A percentile compares a stretch with the other conserved stretches of the same genome.
phyloP scores from a whole-genome alignment of 1,140 invertebrate species.

The Physella acuta region DNA sequence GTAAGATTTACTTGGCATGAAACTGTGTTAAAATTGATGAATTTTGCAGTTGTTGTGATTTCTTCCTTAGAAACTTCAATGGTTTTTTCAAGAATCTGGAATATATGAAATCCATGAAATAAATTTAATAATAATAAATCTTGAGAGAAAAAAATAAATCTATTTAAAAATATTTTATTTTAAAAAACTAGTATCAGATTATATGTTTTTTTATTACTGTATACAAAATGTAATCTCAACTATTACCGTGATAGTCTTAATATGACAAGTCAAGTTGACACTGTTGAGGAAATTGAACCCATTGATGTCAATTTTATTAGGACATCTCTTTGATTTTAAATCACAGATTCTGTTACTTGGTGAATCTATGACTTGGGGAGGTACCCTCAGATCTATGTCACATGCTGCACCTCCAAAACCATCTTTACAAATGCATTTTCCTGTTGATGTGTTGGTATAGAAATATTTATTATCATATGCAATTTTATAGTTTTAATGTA shows the following conservation, averaged over 20 bases:
- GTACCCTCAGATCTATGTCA: conserved; percentile 25
- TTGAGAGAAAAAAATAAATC: too few species aligned
- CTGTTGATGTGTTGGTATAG: too few species aligned
- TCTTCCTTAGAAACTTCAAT: conserved; percentile 9
- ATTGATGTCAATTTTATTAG: conserved; percentile 17
- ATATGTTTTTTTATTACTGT: conserved; percentile 21
- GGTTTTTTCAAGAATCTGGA: conserved; percentile 24
- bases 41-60: conserved; percentile 15
- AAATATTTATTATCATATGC: too few species aligned
- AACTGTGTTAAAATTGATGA: conserved; percentile 27
- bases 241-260: conserved; percentile 32
- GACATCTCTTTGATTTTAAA: conserved; percentile 6
- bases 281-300: conserved; percentile 36
- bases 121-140: too few species aligned
- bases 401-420: conserved; percentile 38
- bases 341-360: conserved; percentile 24
- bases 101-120: neutral
- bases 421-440: conserved; percentile 33
- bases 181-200: too few species aligned
- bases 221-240: neutral
- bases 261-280: conserved; percentile 30
- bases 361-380: conserved; percentile 28
- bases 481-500: too few species aligned
- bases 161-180: too few species aligned
- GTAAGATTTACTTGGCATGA: neutral